Evolutionary conservation across 2,113 vertebrate species (phyloP), one percentile per base, ranked within the genome.

Genomic region (Fukomys damarensis): DNA sequence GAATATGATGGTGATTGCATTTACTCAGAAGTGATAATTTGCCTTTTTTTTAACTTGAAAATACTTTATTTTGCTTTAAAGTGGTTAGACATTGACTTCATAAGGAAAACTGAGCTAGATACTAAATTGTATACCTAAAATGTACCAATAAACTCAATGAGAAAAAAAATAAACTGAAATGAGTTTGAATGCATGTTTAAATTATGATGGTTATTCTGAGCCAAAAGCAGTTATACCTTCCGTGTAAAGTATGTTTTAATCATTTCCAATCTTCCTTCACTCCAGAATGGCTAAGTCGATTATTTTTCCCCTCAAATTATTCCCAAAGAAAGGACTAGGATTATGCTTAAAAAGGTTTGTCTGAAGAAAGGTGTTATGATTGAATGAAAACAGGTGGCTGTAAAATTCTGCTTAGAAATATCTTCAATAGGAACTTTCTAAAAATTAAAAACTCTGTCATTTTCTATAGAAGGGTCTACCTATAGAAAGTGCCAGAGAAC

Each of bases 141-240:
- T n/a, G n/a, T n/a, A n/a, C n/a, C n/a, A n/a, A n/a, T n/a, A n/a
- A n/a, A n/a, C n/a, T n/a, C n/a, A n/a, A n/a, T n/a, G n/a, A n/a
- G n/a, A n/a, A n/a, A n/a, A n/a, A n/a, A n/a, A n/a, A n/a, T n/a
- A n/a, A n/a, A n/a, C n/a, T n/a, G 70, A 96, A 94, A 85, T 74
- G 65, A 63, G 52, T 93, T 94, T 92, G 95, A 97, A 77, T 91
- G 59, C 5, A 52, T 86, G 96, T 96, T 95, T 91, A 72, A 97
- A 92, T 97, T 96, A 86, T 63, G 49, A 89, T 95, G 70, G 86
- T 89, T 97, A 92, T 97, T 93, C 54, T 94, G 85, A 94, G 92
- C 96, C 96, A 80, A 95, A 96, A 95, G 85, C 72, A 91, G 90
- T 90, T 97, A 82, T 3, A 94, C 54, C 85, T 95, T 96, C 83